These are phyloP conservation scores for Selene dorsalis DNA, from an alignment of 2,797 vertebrate species.

Conservation along the genomic window DNA sequence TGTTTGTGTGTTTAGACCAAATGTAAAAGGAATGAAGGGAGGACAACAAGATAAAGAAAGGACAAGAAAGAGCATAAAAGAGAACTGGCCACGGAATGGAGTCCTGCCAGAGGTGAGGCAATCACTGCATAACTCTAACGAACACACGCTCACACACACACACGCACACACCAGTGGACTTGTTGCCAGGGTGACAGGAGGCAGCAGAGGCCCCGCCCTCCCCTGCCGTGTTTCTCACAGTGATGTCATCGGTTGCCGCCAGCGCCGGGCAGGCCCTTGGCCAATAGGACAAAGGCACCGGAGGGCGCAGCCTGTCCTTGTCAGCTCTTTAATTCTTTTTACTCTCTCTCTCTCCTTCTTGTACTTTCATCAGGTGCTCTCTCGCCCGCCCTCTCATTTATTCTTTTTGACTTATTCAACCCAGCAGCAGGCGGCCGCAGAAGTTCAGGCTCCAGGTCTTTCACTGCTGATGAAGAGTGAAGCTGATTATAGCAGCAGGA, in stretches of 20 bases:
- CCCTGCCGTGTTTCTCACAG: conserved; percentile 68
- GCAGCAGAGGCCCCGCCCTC: conserved; percentile 64
- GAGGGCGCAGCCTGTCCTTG: conserved; percentile 61
- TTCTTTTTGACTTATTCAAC: conserved; percentile 59
- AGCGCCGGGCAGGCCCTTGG: conserved; percentile 56
- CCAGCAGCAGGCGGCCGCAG: conserved; percentile 53
- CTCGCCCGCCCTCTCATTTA: conserved; percentile 50
- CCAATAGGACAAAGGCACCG: conserved; percentile 76
- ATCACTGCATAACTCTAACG: conserved; percentile 57
- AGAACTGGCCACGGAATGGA: conserved; percentile 30
- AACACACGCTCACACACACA: conserved; percentile 19
- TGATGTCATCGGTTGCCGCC: conserved; percentile 80
- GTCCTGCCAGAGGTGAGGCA: conserved; percentile 59
- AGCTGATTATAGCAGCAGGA: conserved; percentile 50
- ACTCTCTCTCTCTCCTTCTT: conserved; percentile 25
- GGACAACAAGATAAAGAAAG: background rate
- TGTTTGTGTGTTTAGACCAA: conserved; percentile 14
- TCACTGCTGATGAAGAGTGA: conserved; percentile 47
- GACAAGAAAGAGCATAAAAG: conserved; percentile 13
- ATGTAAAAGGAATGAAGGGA: conserved; percentile 4
- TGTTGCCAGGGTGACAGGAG: conserved; percentile 82
- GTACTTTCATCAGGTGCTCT: conserved; percentile 65
- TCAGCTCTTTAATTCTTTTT: conserved; percentile 30
- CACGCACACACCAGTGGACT: conserved; percentile 55
- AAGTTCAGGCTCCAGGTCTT: conserved; percentile 49